Percentiles rank a stretch among this genome's conserved stretches.
Conservation (phyloP, 1,140 invertebrate species). For the Neodiprion pinetum region DNA sequence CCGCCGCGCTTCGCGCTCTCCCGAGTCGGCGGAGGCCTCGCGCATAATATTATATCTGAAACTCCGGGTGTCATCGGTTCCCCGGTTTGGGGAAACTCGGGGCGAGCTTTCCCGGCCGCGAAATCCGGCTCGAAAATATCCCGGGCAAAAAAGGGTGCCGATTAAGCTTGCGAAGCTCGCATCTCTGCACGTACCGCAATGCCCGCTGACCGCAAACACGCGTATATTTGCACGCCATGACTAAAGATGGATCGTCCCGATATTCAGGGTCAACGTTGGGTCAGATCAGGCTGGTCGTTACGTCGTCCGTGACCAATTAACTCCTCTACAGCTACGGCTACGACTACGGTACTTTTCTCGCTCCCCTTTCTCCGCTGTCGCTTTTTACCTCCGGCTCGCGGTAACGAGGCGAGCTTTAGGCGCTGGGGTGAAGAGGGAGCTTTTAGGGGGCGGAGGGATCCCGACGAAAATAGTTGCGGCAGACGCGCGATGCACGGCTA, state of each 20-base stretch:
- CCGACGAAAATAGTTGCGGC: background rate
- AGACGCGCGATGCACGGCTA: background rate
- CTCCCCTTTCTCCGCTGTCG: too few species aligned
- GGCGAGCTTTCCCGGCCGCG: too few species aligned
- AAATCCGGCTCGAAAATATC: too few species aligned
- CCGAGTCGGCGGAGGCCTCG: background rate
- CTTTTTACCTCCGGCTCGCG: background rate
- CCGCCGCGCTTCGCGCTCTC: constrained; percentile 19
- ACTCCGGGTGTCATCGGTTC: background rate
- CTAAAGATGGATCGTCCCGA: background rate
- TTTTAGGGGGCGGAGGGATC: background rate
- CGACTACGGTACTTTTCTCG: too few species aligned
- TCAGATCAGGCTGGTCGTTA: background rate
- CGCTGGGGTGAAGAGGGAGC: background rate
- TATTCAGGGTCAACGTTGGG: background rate
- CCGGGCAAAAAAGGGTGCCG: too few species aligned
- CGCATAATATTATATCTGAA: background rate
- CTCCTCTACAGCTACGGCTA: background rate
- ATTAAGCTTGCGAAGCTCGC: too few species aligned
- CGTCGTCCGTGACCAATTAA: constrained; percentile 2
- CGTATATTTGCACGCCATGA: too few species aligned
- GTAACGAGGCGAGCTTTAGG: background rate
- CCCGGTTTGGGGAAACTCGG: background rate
- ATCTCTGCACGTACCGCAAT: too few species aligned
- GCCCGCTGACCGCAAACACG: too few species aligned